Base-by-base conservation (phyloP, 2,888 invertebrate species). In the Leptopterna dolabrata region DNA sequence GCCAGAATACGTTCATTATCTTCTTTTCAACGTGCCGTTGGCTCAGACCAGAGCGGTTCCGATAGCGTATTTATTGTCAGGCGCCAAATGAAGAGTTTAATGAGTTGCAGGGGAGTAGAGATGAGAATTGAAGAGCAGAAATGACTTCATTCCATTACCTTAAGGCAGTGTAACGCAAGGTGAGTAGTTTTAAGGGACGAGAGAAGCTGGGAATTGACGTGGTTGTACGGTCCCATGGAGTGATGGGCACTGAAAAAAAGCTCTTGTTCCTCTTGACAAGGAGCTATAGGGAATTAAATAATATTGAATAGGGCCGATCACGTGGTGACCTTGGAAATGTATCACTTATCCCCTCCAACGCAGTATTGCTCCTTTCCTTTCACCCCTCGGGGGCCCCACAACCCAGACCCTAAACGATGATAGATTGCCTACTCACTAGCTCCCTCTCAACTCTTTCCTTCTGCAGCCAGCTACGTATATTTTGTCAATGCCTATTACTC, bases 201-300 rank as follows among this genome's bases (percentile, higher is more conserved):
- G 73, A 3, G 36, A 19, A 24, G 70, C 11, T 1, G 36, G 73
- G 36, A 41, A 73, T 36, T 41, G 73, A 73, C 30, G 73, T 41
- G 19, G 73, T 13, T 36, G 73, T 73, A 41, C 16, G 19, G 73
- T 13, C 16, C 19, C 36, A 55, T n/a, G 36, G 73, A 41, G 73
- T 41, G 73, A 73, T 63, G 63, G 63, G 24, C 30, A 14, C 6
- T 30, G 36, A 16, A 19, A 16, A 73, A 73, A 73, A 29, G 73
- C 73, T 73, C 73, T 73, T 73, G 36, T 73, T 73, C 73, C 73
- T 73, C 41, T 36, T 73, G 73, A 73, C 73, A 73, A 73, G 73
- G 41, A 73, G 73, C 73, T 36, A 73, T 73, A 9, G 73, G 30
- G 73, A 73, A 73, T 73, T 73, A 73, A 73, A 73, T n/a, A n/a